Percentiles rank a stretch among this genome's conserved stretches.
Evolutionary conservation across 2,113 vertebrate genomes (phyloP).

Genomic region (Carettochelys insculpta): DNA sequence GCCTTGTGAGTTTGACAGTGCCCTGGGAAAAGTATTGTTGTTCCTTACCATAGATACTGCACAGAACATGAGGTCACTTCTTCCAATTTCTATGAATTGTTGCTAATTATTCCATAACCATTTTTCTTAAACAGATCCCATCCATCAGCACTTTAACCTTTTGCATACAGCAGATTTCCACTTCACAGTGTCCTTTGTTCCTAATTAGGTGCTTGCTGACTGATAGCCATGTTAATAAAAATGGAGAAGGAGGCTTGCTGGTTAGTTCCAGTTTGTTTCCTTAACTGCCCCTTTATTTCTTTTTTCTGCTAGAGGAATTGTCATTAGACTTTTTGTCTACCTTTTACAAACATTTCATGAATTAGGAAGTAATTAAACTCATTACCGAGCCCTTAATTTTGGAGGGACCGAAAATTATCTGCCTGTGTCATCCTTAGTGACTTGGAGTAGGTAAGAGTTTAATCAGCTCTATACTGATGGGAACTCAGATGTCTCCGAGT

Average conservation of each 20-base stretch:
- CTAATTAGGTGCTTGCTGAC: slow-evolving; percentile 41
- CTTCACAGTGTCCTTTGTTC: slow-evolving; percentile 31
- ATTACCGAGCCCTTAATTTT: background rate
- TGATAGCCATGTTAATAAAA: slow-evolving; percentile 58
- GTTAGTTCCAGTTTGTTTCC: slow-evolving; percentile 5
- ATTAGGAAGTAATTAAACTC: background rate
- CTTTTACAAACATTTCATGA: background rate
- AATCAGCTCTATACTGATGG: background rate
- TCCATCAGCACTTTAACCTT: background rate
- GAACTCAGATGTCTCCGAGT: background rate
- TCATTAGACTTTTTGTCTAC: slow-evolving; percentile 37
- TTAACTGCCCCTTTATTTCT: slow-evolving; percentile 45
- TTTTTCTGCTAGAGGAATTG: background rate
- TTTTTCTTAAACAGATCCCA: slow-evolving; percentile 3
- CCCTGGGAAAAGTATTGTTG: background rate
- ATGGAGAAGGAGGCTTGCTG: slow-evolving; percentile 41
- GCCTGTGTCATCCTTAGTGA: background rate
- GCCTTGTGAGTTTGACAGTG: background rate
- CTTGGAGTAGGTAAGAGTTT: slow-evolving; percentile 25
- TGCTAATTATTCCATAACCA: background rate
- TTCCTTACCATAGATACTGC: background rate
- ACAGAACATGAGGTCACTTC: background rate
- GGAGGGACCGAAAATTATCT: slow-evolving; percentile 31
- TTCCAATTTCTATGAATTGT: slow-evolving; percentile 15
- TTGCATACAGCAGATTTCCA: background rate